Evolutionary conservation across 2,888 invertebrate species (phyloP).

Genomic region (Cephus runcator): DNA sequence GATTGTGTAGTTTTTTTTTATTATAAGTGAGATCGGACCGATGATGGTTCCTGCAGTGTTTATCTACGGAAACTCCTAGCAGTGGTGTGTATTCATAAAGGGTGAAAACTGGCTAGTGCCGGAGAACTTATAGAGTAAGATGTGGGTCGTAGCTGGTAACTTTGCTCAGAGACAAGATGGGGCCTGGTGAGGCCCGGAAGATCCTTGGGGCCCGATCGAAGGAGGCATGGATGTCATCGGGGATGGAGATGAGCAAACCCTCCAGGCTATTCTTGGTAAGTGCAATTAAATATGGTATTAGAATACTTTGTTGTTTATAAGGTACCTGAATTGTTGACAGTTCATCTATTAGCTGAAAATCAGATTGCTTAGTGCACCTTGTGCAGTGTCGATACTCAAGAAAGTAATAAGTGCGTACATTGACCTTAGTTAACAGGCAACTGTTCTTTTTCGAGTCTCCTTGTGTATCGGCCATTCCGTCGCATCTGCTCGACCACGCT

Average conservation of each 20-base stretch:
- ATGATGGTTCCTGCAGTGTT: conserved; percentile 4
- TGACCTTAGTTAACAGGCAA: conserved; percentile 13
- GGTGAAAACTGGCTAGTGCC: neutral
- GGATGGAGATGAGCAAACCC: conserved; percentile 64
- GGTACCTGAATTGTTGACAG: neutral
- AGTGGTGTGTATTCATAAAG: neutral
- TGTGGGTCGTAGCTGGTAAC: conserved; percentile 30
- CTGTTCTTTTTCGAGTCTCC: neutral
- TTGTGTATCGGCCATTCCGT: neutral
- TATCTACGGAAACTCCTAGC: neutral
- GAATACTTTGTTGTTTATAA: neutral
- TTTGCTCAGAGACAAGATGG: conserved; percentile 52
- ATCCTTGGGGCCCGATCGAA: conserved; percentile 51
- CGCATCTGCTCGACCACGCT: neutral
- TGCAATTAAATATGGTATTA: conserved; percentile 6
- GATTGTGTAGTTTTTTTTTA: neutral
- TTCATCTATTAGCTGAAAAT: neutral
- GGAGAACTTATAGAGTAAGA: conserved; percentile 15
- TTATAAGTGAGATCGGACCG: neutral
- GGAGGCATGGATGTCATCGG: conserved; percentile 64
- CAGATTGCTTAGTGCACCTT: neutral
- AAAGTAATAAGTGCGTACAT: conserved; percentile 19
- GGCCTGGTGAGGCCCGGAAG: conserved; percentile 58
- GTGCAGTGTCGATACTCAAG: conserved; percentile 16
- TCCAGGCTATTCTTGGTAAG: conserved; percentile 65